A percentile compares a stretch with the other conserved stretches of the same genome.
phyloP scores from a whole-genome alignment of 2,888 invertebrate species.

The Drosophila recens region DNA sequence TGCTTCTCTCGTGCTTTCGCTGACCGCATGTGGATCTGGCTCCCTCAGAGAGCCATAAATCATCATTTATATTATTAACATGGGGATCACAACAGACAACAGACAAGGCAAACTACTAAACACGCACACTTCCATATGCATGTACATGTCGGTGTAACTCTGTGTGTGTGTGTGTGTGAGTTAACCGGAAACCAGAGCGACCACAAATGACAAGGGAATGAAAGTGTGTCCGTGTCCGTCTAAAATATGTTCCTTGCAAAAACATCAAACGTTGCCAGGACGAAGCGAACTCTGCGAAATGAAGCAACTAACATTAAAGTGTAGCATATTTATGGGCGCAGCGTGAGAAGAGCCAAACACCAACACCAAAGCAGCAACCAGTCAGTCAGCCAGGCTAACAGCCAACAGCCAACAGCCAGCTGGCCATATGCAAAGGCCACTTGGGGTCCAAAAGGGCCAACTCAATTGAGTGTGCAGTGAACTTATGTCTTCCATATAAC shows the following conservation, averaged over 20 bases:
- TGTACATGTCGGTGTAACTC: slow-evolving; percentile 4
- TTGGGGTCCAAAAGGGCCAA: slow-evolving; percentile 33
- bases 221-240: slow-evolving; percentile 44
- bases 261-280: slow-evolving; percentile 66
- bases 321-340: slow-evolving; percentile 73
- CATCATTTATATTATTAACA: slow-evolving; percentile 80
- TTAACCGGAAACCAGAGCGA: slow-evolving; percentile 68
- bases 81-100: slow-evolving; percentile 68
- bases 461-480: slow-evolving; percentile 52
- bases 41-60: slow-evolving; percentile 69
- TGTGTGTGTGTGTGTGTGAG: slow-evolving; percentile 18
- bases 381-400: not conserved
- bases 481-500: slow-evolving; percentile 38
- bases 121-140: slow-evolving; percentile 62
- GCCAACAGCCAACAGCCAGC: slow-evolving; percentile 6
- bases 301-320: slow-evolving; percentile 46
- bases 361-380: slow-evolving; percentile 15
- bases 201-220: slow-evolving; percentile 74
- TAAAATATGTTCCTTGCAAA: slow-evolving; percentile 59
- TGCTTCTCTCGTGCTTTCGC: not conserved
- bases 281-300: slow-evolving; percentile 19
- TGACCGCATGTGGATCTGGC: slow-evolving; percentile 23
- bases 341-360: slow-evolving; percentile 33
- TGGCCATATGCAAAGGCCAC: slow-evolving; percentile 30
- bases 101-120: slow-evolving; percentile 61